A percentile compares a stretch with the other conserved stretches of the same genome.
Conservation (phyloP, 2,797 vertebrate species). For the Merluccius polli region DNA sequence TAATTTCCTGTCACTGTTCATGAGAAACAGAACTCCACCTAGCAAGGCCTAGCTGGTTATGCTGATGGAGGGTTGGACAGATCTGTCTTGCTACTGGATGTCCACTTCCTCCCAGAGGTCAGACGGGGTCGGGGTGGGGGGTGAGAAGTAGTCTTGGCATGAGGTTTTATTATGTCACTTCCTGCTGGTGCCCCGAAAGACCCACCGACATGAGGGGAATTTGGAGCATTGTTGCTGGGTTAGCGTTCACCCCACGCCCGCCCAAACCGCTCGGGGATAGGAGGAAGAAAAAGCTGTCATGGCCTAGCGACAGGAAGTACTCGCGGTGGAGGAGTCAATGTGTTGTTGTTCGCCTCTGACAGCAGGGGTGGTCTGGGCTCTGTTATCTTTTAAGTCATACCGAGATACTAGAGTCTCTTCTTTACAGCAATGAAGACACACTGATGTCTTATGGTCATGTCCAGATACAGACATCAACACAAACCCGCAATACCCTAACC, state of each 20-base stretch:
- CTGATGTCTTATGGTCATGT: not conserved
- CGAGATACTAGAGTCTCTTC: not conserved
- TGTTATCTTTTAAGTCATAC: conserved; percentile 54
- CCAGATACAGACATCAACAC: too few relatives aligned
- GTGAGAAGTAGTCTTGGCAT: conserved; percentile 63
- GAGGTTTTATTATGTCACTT: conserved; percentile 70
- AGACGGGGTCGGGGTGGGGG: conserved; percentile 46
- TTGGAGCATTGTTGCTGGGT: conserved; percentile 62
- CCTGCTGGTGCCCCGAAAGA: conserved; percentile 59
- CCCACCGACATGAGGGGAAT: conserved; percentile 55
- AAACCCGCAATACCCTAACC: too few relatives aligned
- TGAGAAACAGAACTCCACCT: not conserved
- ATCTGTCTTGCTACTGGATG: conserved; percentile 39
- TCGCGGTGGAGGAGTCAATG: conserved; percentile 61
- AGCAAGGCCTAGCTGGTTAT: not conserved
- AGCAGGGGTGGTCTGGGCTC: conserved; percentile 52
- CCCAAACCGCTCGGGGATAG: conserved; percentile 62
- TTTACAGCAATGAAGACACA: not conserved
- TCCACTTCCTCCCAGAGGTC: conserved; percentile 58
- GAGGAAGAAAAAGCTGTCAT: conserved; percentile 62
- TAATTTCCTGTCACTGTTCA: not conserved
- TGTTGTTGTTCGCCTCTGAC: conserved; percentile 67
- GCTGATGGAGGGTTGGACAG: not conserved
- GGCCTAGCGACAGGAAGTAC: conserved; percentile 74
- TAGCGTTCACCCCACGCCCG: conserved; percentile 38